Base-by-base conservation (phyloP, 1,140 invertebrate genomes). In the Platorchestia sp. region DNA sequence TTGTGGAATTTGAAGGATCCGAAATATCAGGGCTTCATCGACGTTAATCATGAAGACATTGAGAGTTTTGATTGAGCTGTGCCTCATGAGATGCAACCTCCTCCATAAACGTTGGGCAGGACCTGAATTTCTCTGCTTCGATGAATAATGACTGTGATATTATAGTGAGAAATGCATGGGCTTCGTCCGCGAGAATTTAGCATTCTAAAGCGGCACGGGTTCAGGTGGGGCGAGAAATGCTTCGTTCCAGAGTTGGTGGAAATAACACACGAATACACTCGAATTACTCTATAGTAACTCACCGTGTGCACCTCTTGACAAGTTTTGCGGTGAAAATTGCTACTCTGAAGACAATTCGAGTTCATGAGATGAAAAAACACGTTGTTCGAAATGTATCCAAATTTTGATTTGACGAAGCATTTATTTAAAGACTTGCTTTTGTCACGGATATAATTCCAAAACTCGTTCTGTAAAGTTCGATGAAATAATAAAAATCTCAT, bases 11-110 rank as follows among this genome's bases (percentile, higher is more conserved):
- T 93, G 45, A 47, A 45, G 91, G 91, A 47, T 47, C 45, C 41
- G 45, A 93, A 93, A 93, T 93, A 93, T 93, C 45, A 40, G 43
- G 43, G 43, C 45, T 45, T 47, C 45, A 93, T 93, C 43, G 43
- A 47, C 45, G 43, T n/a, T 93, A 93, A 93, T 93, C 44, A 93
- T 93, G 91, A 93, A 93, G 91, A 93, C 45, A 93, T 93, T 45
- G 91, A 93, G 91, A 93, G 91, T 42, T 93, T 93, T 93, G 91
- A 93, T 93, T 93, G 91, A 93, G 91, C 45, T 93, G 91, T 93
- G 91, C 44, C 43, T 45, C 43, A 93, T 93, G 45, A 93, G 91
- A 93, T 42, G 91, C 43, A 45, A 45, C 43, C 40, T 42, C 45
- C 91, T 45, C 45, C 1, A 42, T 93, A 93, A 93, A 93, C 44